phyloP scores from a whole-genome alignment of 2,797 vertebrate genomes.

The Distichodus sexfasciatus region DNA sequence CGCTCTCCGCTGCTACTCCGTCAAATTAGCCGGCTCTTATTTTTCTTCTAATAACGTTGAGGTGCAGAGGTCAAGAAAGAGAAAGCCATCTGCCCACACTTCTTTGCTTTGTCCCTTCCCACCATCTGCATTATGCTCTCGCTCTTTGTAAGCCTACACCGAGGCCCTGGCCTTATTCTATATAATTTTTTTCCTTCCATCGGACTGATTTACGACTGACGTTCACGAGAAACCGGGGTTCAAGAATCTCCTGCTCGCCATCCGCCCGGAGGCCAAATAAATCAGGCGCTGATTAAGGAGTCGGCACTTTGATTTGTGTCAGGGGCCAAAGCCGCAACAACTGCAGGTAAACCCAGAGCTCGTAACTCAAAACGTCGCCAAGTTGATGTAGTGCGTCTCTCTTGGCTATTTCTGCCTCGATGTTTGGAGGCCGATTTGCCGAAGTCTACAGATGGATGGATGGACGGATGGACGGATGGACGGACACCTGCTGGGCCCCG shows the following conservation, averaged over 20 bases:
- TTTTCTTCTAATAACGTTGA: constrained; percentile 10
- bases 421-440: too few relatives aligned
- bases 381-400: constrained; percentile 43
- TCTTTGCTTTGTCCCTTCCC: neutral
- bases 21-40: constrained; percentile 4
- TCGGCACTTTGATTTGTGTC: constrained; percentile 65
- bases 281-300: constrained; percentile 39
- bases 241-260: constrained; percentile 5
- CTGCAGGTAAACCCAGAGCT: constrained; percentile 56
- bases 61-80: constrained; percentile 4
- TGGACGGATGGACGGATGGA: constrained; percentile 39
- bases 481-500: constrained; percentile 68
- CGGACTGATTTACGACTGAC: constrained; percentile 18
- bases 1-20: neutral
- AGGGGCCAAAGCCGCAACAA: constrained; percentile 62
- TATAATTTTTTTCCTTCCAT: neutral
- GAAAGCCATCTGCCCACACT: neutral
- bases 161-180: neutral
- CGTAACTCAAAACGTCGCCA: constrained; percentile 49
- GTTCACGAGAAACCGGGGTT: constrained; percentile 26
- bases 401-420: constrained; percentile 29
- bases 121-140: constrained; percentile 1
- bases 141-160: neutral
- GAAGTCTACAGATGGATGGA: constrained; percentile 61
- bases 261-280: constrained; percentile 22